Conservation (phyloP, 2,113 vertebrate species). For the Arizona elegans region DNA sequence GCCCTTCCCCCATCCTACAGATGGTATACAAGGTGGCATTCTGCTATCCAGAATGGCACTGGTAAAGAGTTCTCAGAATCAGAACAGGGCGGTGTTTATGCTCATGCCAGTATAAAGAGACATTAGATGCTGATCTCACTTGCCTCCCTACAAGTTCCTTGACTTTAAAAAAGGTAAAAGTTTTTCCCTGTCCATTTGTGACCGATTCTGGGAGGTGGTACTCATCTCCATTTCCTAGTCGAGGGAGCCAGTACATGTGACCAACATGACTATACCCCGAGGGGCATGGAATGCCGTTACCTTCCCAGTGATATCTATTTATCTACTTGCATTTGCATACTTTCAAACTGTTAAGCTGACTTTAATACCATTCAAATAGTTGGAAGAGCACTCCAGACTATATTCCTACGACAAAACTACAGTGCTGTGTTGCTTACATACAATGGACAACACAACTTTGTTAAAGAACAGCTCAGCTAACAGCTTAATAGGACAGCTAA, state of each 20-base stretch:
- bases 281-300: too few relatives aligned
- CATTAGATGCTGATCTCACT: neutral
- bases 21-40: neutral
- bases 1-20: neutral
- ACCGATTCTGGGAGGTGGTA: too few relatives aligned
- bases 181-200: too few relatives aligned
- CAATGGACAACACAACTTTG: neutral
- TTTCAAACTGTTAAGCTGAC: neutral
- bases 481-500: neutral
- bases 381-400: neutral
- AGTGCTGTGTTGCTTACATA: neutral
- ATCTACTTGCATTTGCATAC: neutral
- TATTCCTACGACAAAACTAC: neutral
- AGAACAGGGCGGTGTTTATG: neutral
- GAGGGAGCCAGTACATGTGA: too few relatives aligned
- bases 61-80: neutral
- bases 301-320: too few relatives aligned
- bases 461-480: neutral
- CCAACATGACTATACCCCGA: too few relatives aligned
- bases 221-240: too few relatives aligned
- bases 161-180: neutral
- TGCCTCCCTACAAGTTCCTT: neutral
- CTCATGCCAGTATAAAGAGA: neutral
- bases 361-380: neutral
- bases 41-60: neutral